Evolutionary conservation across 2,797 vertebrate species (phyloP).

Genomic region (Sebastes hubbsi): DNA sequence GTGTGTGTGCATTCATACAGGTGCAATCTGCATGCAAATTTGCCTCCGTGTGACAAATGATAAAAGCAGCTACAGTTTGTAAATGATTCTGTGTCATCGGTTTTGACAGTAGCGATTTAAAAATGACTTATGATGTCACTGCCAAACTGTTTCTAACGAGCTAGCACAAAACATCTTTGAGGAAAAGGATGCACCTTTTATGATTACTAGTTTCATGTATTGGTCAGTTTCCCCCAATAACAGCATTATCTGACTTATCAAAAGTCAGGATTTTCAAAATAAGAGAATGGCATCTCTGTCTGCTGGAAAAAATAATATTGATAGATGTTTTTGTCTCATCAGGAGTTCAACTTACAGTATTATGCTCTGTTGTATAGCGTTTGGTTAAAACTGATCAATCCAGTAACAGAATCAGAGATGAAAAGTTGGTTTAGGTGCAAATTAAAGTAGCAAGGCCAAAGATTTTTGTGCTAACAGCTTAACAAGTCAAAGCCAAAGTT

Average conservation of each 20-base stretch:
- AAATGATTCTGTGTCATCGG: slow-evolving; percentile 10
- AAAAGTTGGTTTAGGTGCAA: neutral
- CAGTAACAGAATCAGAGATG: slow-evolving; percentile 2
- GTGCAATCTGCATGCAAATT: slow-evolving; percentile 78
- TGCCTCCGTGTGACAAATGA: slow-evolving; percentile 57
- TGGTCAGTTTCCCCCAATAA: neutral
- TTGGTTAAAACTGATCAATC: slow-evolving; percentile 4
- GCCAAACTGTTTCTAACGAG: slow-evolving; percentile 14
- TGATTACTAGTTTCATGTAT: slow-evolving; percentile 1
- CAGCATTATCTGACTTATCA: neutral
- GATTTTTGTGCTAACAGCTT: slow-evolving; percentile 27
- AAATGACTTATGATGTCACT: slow-evolving; percentile 13
- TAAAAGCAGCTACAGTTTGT: slow-evolving; percentile 65
- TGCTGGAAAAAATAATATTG: neutral
- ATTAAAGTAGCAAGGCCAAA: slow-evolving; percentile 12
- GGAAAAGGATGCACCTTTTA: slow-evolving; percentile 21
- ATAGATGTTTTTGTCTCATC: neutral
- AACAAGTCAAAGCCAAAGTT: slow-evolving; percentile 14
- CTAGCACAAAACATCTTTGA: slow-evolving; percentile 32
- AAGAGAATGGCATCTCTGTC: neutral
- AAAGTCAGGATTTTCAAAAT: slow-evolving; percentile 8
- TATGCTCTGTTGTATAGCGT: slow-evolving; percentile 25
- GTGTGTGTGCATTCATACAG: slow-evolving; percentile 70
- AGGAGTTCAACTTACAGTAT: neutral
- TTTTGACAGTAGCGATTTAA: slow-evolving; percentile 26